Conservation (phyloP, 2,113 vertebrate genomes). For the Marmota monax region DNA sequence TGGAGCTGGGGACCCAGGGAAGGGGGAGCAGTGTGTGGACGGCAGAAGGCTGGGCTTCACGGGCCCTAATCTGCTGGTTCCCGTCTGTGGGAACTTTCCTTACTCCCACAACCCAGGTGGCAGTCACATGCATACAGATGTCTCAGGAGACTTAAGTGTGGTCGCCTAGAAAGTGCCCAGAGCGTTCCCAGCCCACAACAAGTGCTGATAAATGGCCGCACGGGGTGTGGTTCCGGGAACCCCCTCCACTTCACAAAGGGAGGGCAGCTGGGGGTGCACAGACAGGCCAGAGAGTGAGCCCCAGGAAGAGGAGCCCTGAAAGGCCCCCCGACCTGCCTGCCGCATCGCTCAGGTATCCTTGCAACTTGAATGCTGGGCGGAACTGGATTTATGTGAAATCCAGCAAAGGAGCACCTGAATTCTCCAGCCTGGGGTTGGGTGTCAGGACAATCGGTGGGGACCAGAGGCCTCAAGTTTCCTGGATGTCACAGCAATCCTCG, state of each 20-base stretch:
- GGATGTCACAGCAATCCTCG: neutral
- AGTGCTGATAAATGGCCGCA: neutral
- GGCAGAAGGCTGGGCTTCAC: neutral
- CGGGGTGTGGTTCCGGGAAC: fast-evolving
- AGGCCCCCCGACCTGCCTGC: neutral
- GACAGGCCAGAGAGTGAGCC: neutral
- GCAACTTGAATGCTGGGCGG: neutral
- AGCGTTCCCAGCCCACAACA: neutral
- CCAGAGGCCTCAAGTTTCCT: neutral
- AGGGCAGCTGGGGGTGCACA: no score
- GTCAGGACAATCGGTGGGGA: neutral
- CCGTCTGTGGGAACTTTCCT: neutral
- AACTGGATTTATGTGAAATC: neutral
- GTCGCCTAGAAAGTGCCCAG: neutral
- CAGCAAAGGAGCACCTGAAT: neutral
- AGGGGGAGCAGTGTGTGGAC: fast-evolving
- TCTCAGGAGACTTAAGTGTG: neutral
- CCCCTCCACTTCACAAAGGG: neutral
- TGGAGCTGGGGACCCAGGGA: neutral
- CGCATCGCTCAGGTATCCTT: neutral
- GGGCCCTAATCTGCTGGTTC: neutral
- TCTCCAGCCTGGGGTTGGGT: neutral
- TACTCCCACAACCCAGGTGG: neutral
- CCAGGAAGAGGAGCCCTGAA: neutral
- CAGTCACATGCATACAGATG: neutral